phyloP scores from a whole-genome alignment of 2,797 vertebrate species.

The Diplodus puntazzo region DNA sequence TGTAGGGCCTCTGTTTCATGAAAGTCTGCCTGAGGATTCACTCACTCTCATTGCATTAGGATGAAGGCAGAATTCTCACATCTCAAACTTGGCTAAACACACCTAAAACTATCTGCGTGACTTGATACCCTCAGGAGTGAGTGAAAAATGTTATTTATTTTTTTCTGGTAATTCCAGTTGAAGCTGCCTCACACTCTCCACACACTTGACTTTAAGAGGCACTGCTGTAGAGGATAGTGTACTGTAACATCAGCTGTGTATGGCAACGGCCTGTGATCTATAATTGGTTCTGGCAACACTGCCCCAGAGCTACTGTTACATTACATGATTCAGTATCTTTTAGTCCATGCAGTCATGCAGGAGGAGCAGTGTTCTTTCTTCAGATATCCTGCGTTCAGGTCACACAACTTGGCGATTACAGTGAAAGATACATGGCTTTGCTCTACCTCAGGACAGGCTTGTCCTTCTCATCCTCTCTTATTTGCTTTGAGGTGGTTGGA shows the following conservation, averaged over 20 bases:
- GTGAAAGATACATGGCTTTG: slow-evolving; percentile 11
- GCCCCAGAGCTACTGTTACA: slow-evolving; percentile 15
- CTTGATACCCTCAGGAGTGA: neutral
- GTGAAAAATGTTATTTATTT: neutral
- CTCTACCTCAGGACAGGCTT: slow-evolving; percentile 4
- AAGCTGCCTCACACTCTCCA: neutral
- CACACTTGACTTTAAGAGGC: neutral
- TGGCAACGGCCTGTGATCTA: neutral
- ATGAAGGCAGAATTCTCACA: neutral
- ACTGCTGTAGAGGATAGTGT: slow-evolving; percentile 1
- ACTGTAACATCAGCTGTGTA: neutral
- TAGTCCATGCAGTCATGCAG: slow-evolving; percentile 11
- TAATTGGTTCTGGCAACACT: slow-evolving; percentile 25
- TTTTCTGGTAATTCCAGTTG: no score
- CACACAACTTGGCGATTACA: slow-evolving; percentile 32
- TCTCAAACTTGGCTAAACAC: neutral
- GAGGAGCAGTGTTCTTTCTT: neutral
- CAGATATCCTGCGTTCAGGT: slow-evolving; percentile 5
- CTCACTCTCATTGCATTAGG: neutral
- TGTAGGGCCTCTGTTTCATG: no score
- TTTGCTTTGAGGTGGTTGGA: slow-evolving; percentile 9
- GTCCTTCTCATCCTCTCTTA: neutral
- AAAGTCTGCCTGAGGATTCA: no score
- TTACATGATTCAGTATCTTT: slow-evolving; percentile 31
- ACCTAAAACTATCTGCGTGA: neutral